phyloP scores from a whole-genome alignment of 2,888 invertebrate genomes.

The Chrysolina oricalcia region DNA sequence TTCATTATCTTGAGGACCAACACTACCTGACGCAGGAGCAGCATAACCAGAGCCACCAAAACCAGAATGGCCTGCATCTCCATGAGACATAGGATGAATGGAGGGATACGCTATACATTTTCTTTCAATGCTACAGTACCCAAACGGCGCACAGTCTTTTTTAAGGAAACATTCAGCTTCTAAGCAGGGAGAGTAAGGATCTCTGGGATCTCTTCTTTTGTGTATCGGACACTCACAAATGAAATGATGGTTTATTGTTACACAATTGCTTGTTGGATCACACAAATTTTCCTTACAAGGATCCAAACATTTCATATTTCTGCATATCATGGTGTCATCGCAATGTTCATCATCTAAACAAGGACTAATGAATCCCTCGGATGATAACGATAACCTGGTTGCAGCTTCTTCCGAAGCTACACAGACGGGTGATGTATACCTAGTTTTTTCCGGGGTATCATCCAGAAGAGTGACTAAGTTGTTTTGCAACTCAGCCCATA shows the following conservation, averaged over 20 bases:
- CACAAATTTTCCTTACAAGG: conserved; percentile 43
- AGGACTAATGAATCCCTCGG: too few relatives aligned
- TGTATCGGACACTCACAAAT: conserved; percentile 36
- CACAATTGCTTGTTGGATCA: conserved; percentile 41
- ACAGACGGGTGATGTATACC: conserved; percentile 36
- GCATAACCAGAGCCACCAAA: neutral
- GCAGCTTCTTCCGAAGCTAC: neutral
- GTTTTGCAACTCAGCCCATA: conserved; percentile 40
- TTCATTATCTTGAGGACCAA: neutral
- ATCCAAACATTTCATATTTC: conserved; percentile 40
- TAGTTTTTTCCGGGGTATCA: conserved; percentile 4
- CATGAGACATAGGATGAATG: neutral
- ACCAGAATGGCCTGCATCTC: neutral
- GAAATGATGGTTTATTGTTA: conserved; percentile 31
- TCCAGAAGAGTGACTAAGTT: conserved; percentile 32
- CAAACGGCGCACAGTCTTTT: conserved; percentile 32
- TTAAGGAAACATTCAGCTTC: conserved; percentile 42
- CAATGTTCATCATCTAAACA: conserved; percentile 11
- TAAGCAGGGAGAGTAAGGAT: conserved; percentile 37
- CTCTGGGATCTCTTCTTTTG: conserved; percentile 31
- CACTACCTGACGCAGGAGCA: neutral
- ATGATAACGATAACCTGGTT: neutral
- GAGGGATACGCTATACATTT: neutral
- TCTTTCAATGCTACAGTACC: neutral
- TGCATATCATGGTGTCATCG: conserved; percentile 18